These are phyloP conservation scores for Lemur catta DNA, from an alignment of 2,797 vertebrate species.

Conservation along the genomic window DNA sequence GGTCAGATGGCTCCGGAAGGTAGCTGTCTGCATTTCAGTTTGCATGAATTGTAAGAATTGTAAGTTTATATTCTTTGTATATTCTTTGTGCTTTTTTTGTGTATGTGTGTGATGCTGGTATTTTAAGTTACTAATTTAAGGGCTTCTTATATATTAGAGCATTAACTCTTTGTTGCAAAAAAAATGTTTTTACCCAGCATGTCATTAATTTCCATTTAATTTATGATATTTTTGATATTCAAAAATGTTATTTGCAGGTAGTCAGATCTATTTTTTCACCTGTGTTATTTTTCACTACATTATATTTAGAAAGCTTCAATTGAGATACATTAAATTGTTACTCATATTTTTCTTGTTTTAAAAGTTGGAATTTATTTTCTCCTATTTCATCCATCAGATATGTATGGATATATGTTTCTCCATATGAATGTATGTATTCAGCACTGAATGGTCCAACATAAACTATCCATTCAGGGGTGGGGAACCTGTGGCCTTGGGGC, in stretches of 20 bases:
- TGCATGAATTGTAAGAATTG: background rate
- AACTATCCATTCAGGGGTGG: background rate
- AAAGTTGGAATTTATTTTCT: background rate
- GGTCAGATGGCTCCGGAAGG: background rate
- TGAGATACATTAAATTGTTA: background rate
- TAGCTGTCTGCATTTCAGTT: background rate
- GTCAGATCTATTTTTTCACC: background rate
- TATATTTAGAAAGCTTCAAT: background rate
- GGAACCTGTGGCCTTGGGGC: too few species aligned
- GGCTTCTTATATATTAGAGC: background rate
- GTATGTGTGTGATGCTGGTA: background rate
- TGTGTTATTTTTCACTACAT: background rate
- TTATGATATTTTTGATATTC: background rate
- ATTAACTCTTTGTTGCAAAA: background rate
- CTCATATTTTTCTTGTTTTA: background rate
- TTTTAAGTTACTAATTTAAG: slow-evolving; percentile 14
- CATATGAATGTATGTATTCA: background rate
- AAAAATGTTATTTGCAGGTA: background rate
- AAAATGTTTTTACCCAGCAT: background rate
- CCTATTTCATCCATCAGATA: background rate
- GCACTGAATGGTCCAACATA: background rate
- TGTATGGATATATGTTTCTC: background rate
- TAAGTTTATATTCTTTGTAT: background rate
- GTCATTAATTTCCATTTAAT: slow-evolving; percentile 10
- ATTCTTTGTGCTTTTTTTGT: background rate